Evolutionary conservation across 2,797 vertebrate genomes (phyloP).

Genomic region (Pangasius mekongensis): DNA sequence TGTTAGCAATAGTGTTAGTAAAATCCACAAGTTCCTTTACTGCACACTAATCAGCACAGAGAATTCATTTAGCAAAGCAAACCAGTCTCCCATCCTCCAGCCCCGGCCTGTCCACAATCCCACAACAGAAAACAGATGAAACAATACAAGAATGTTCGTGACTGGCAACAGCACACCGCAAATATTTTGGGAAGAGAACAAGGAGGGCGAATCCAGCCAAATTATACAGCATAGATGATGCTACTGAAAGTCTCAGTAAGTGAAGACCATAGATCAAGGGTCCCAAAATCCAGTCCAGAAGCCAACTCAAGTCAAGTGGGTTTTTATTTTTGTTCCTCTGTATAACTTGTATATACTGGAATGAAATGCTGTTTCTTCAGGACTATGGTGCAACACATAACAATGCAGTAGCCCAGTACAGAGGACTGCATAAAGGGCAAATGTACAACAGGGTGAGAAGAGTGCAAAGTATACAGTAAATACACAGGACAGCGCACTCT

Average conservation of each 20-base stretch:
- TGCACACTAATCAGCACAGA: slow-evolving; percentile 30
- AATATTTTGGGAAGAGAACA: slow-evolving; percentile 54
- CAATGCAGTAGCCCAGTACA: neutral
- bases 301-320: neutral
- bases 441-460: neutral
- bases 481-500: neutral
- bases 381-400: neutral
- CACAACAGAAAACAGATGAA: slow-evolving; percentile 56
- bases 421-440: neutral
- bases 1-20: neutral
- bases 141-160: slow-evolving; percentile 54
- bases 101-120: slow-evolving; percentile 38
- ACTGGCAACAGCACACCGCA: slow-evolving; percentile 49
- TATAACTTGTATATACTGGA: neutral
- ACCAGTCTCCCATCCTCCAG: slow-evolving; percentile 11
- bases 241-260: slow-evolving; percentile 33
- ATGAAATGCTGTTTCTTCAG: neutral
- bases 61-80: slow-evolving; percentile 45
- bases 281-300: neutral
- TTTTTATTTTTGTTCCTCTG: neutral
- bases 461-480: neutral
- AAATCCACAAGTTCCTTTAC: slow-evolving; percentile 29
- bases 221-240: slow-evolving; percentile 43
- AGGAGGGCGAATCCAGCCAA: slow-evolving; percentile 34
- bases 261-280: neutral